These are phyloP conservation scores for Eupithecia insigniata DNA, from an alignment of 2,888 invertebrate genomes.

Conservation along the genomic window DNA sequence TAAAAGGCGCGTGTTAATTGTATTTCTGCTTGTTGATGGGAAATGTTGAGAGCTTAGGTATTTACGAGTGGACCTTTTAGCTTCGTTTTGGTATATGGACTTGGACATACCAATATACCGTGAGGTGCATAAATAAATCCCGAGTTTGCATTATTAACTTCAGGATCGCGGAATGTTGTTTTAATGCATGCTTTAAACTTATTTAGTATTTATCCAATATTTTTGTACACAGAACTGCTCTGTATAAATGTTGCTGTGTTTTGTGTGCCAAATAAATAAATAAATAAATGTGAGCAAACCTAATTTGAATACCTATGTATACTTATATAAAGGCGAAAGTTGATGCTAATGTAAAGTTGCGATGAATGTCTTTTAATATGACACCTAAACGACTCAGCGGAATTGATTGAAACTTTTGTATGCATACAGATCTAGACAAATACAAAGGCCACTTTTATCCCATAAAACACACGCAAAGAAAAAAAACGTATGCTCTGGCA, in stretches of 20 bases:
- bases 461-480: neutral
- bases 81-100: neutral
- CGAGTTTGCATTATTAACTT: neutral
- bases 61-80: neutral
- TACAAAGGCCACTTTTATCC: neutral
- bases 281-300: no score
- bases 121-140: no score
- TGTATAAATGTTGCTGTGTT: no score
- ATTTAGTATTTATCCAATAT: no score
- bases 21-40: constrained; percentile 27
- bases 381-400: neutral
- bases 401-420: neutral
- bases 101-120: neutral
- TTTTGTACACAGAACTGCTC: no score
- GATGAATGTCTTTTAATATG: no score
- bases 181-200: no score
- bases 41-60: constrained; percentile 17
- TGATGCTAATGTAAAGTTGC: neutral
- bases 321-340: no score
- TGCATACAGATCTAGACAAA: neutral
- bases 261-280: no score
- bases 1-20: constrained; percentile 32
- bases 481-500: neutral
- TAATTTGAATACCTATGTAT: no score
- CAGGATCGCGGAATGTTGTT: neutral